phyloP scores from a whole-genome alignment of 2,888 invertebrate species.

The Maniola hyperantus region DNA sequence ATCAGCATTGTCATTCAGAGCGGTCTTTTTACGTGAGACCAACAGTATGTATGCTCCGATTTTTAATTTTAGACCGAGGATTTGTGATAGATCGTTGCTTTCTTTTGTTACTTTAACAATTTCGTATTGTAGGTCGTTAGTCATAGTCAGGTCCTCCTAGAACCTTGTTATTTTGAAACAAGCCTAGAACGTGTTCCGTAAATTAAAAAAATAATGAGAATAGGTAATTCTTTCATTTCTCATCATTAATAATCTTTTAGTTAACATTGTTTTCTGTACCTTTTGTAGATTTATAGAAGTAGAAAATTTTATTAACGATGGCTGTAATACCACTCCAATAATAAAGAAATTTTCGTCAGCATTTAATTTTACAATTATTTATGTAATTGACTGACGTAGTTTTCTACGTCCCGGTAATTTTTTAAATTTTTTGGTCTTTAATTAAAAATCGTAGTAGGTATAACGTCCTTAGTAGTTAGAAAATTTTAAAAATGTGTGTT shows the following conservation, averaged over 20 bases:
- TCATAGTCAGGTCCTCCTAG: too few species aligned
- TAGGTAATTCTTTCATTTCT: too few species aligned
- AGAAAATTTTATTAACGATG: neutral
- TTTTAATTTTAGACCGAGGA: slow-evolving; percentile 16
- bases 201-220: too few species aligned
- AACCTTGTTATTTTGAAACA: neutral
- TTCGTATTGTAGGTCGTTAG: neutral
- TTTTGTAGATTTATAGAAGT: neutral
- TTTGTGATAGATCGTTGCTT: neutral
- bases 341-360: neutral
- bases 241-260: neutral
- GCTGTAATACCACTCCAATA: neutral
- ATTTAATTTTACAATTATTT: neutral
- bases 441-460: slow-evolving; percentile 15
- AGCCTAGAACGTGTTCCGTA: too few species aligned
- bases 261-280: too few species aligned
- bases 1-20: too few species aligned
- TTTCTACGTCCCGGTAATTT: neutral
- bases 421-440: neutral
- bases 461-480: neutral
- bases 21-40: too few species aligned
- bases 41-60: slow-evolving; percentile 8
- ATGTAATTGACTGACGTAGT: neutral
- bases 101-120: neutral
- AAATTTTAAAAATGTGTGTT: slow-evolving; percentile 12